Conservation (phyloP, 2,888 invertebrate genomes). For the Gymnoscelis rufifasciata region DNA sequence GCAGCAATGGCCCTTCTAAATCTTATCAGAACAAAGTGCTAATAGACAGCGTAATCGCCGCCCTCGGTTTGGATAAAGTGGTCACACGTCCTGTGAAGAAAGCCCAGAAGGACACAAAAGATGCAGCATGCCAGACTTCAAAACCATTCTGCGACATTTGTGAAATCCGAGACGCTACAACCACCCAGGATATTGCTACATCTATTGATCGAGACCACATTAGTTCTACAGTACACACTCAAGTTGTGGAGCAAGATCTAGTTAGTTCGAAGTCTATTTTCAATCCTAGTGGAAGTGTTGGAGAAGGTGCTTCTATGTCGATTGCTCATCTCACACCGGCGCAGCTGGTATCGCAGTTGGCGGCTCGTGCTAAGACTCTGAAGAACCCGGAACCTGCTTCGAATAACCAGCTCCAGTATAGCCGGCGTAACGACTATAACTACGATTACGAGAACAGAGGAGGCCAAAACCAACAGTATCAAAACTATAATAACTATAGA, state of each 20-base stretch:
- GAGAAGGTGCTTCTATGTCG: conserved; percentile 58
- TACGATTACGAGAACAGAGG: conserved; percentile 44
- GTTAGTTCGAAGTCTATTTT: conserved; percentile 62
- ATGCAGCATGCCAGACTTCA: conserved; percentile 61
- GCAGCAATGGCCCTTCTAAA: conserved; percentile 35
- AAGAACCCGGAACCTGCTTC: conserved; percentile 47
- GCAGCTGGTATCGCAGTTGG: conserved; percentile 67
- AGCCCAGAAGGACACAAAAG: conserved; percentile 46
- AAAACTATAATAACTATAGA: conserved; percentile 42
- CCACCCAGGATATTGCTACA: conserved; percentile 39
- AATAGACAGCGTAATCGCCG: conserved; percentile 56
- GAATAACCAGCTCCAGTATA: conserved; percentile 34
- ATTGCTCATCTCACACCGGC: conserved; percentile 71
- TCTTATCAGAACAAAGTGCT: conserved; percentile 60
- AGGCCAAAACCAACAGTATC: conserved; percentile 43
- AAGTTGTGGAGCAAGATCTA: conserved; percentile 66
- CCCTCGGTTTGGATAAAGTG: conserved; percentile 53
- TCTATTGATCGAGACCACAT: conserved; percentile 51
- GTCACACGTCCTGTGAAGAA: conserved; percentile 55
- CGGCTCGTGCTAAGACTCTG: conserved; percentile 68
- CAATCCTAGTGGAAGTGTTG: conserved; percentile 56
- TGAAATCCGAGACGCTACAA: conserved; percentile 57
- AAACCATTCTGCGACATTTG: conserved; percentile 64
- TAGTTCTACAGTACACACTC: conserved; percentile 56
- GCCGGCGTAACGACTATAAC: conserved; percentile 40